phyloP scores from a whole-genome alignment of 2,888 invertebrate genomes.

The Amorpha juglandis region DNA sequence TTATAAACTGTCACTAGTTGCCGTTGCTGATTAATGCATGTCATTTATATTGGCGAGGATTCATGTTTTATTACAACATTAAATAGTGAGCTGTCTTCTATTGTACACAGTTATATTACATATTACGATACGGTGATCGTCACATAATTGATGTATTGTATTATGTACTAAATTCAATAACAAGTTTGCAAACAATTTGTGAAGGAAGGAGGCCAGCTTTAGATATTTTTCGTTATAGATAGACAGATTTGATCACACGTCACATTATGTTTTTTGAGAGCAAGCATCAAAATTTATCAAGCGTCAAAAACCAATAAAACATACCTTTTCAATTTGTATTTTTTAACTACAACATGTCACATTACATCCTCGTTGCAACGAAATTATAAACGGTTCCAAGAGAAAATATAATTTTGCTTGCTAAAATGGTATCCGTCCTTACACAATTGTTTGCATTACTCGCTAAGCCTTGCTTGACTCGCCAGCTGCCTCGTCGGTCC shows the following conservation, averaged over 20 bases:
- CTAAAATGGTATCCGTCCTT: slow-evolving; percentile 81
- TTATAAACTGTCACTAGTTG: neutral
- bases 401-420: slow-evolving; percentile 67
- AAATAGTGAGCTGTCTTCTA: neutral
- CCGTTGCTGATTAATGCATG: neutral
- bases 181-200: slow-evolving; percentile 94
- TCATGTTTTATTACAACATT: neutral
- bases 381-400: slow-evolving; percentile 59
- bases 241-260: slow-evolving; percentile 62
- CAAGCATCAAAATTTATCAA: slow-evolving; percentile 75
- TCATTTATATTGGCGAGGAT: slow-evolving; percentile 4
- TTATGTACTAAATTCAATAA: slow-evolving; percentile 34
- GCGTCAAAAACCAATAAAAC: slow-evolving; percentile 80
- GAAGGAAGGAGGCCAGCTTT: slow-evolving; percentile 90
- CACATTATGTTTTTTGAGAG: slow-evolving; percentile 63
- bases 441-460: slow-evolving; percentile 84
- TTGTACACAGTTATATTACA: neutral
- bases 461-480: slow-evolving; percentile 51
- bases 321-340: slow-evolving; percentile 79
- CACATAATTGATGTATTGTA: slow-evolving; percentile 6
- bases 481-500: slow-evolving; percentile 51
- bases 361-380: slow-evolving; percentile 70
- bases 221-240: slow-evolving; percentile 56
- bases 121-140: slow-evolving; percentile 1
- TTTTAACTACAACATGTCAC: slow-evolving; percentile 84